Evolutionary conservation across 2,888 invertebrate species (phyloP), one percentile per base, ranked within the genome.

Genomic region (Cosmopolites sordidus): DNA sequence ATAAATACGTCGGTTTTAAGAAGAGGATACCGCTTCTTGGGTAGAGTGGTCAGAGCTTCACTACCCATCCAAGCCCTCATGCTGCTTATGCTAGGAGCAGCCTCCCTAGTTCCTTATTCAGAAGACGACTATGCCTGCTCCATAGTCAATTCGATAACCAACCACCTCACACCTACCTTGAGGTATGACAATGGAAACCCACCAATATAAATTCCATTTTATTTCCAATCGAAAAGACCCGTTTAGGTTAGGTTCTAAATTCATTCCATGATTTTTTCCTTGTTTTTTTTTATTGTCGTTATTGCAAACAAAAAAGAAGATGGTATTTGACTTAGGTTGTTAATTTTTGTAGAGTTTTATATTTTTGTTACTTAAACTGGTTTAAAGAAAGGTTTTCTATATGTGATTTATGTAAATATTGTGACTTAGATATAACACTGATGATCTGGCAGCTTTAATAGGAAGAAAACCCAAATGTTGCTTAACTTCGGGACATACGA

Each of bases 21-120:
- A 56, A 83, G 88, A 66, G 86, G 92, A 51, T 87, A 87, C 66
- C 83, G 88, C 60, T 92, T 92, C 82, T 81, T 94, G 72, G 86
- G 89, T 64, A 86, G 96, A 68, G 94, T 94, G 63, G 83, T 94
- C 61, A 83, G 93, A 70, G 90, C 93, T 48, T 92, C 95, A 16
- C 80, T 96, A 62, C 96, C 96, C 47, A 89, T 98, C 72, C 95
- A 98, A 78, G 92, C 94, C 58, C 78, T 98, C 66, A 88, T 98
- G 79, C 81, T 97, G 65, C 80, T 97, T 57, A 82, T 98, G 66
- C 82, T 98, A 68, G 95, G 96, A 53, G 89, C 93, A 55, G 95
- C 96, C 46, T 89, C 94, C 47, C 79, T 98, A 64, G 89, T 97
- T 48, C 94, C 94, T 3, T 86, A 89, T 74, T 84, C 88, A 60